Percentiles rank a stretch among this genome's conserved stretches.
Conservation (phyloP, 2,888 invertebrate genomes). For the Parthenolecanium corni region DNA sequence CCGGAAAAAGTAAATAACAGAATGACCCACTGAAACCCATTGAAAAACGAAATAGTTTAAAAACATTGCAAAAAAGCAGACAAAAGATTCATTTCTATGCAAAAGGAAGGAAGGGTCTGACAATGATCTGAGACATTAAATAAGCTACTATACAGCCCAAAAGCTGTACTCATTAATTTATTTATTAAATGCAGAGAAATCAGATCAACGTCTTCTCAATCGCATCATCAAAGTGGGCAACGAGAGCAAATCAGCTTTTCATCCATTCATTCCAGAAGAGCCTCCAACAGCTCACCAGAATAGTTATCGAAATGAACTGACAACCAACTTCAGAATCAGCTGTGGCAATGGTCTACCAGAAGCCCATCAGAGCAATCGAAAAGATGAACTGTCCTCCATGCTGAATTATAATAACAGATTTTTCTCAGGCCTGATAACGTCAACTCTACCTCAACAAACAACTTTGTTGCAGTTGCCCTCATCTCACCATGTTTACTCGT, state of each 20-base stretch:
- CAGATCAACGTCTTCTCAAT: conserved; percentile 4
- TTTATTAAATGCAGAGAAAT: background rate
- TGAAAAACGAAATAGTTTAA: no score
- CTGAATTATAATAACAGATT: conserved; percentile 18
- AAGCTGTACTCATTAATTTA: no score
- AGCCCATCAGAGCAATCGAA: conserved; percentile 10
- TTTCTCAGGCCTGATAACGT: conserved; percentile 12
- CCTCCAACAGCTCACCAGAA: conserved; percentile 33
- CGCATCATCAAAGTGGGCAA: background rate
- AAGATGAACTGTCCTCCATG: conserved; percentile 13
- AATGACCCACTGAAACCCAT: no score
- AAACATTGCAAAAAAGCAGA: no score
- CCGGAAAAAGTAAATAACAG: no score
- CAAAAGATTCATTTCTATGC: no score
- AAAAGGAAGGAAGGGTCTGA: no score
- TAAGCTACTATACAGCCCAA: no score
- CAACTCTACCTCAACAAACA: conserved; percentile 12
- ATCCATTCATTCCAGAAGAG: conserved; percentile 18
- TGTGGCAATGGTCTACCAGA: conserved; percentile 14
- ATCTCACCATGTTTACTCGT: conserved; percentile 21
- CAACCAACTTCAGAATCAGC: conserved; percentile 3
- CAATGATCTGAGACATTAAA: no score
- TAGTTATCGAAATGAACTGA: conserved; percentile 13
- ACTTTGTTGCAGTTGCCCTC: conserved; percentile 22
- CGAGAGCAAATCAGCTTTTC: conserved; percentile 20